Conservation (phyloP, 2,113 vertebrate species). For the Origma solitaria region DNA sequence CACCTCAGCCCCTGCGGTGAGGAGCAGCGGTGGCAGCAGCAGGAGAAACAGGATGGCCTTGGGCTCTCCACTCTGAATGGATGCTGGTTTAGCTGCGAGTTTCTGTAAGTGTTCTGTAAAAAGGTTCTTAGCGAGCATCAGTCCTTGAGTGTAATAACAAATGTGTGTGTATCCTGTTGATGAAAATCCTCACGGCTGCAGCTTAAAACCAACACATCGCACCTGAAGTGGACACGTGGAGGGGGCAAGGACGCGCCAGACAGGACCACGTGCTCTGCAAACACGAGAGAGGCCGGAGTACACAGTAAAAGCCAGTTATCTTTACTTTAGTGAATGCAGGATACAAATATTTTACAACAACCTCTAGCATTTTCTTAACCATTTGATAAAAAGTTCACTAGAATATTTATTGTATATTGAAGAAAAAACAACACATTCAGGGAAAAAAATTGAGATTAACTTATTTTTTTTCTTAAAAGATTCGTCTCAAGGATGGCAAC, state of each 20-base stretch:
- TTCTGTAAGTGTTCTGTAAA: rapidly evolving
- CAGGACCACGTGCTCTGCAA: background rate
- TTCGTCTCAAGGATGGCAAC: constrained; percentile 96
- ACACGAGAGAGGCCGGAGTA: constrained; percentile 81
- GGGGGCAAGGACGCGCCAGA: rapidly evolving
- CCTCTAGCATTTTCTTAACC: constrained; percentile 96
- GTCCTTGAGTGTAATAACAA: rapidly evolving
- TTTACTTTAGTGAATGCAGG: constrained; percentile 97
- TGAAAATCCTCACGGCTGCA: background rate
- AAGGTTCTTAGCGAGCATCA: background rate
- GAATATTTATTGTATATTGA: constrained; percentile 97
- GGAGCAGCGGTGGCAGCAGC: background rate
- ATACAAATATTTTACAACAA: constrained; percentile 99
- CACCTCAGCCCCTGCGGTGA: background rate
- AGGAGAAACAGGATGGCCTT: background rate
- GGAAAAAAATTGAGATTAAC: constrained; percentile 93
- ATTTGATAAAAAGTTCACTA: constrained; percentile 99
- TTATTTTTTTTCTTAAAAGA: constrained; percentile 90
- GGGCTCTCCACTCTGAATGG: background rate
- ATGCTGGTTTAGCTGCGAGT: rapidly evolving
- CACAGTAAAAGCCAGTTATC: constrained; percentile 96
- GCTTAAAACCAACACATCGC: rapidly evolving
- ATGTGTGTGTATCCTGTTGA: rapidly evolving
- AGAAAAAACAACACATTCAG: constrained; percentile 98
- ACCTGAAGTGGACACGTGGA: background rate